Percentiles rank a stretch among this genome's conserved stretches.
phyloP scores from a whole-genome alignment of 1,140 invertebrate genomes.

The Drosophila bipectinata region DNA sequence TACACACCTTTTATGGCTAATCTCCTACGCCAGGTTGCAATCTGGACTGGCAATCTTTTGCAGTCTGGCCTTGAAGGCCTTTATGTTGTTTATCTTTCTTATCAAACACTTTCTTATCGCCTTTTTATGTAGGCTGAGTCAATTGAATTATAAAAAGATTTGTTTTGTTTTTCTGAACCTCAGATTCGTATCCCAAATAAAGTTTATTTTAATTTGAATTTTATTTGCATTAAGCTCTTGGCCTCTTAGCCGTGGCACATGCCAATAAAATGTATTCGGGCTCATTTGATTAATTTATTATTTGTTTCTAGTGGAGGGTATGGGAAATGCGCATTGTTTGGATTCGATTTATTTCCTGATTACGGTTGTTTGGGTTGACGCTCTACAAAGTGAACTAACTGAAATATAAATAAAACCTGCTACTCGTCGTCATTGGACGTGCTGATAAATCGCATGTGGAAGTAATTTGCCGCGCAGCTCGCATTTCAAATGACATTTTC shows the following conservation, averaged over 20 bases:
- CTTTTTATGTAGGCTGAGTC: constrained; percentile 6
- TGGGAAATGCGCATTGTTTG: neutral
- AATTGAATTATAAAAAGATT: constrained; percentile 2
- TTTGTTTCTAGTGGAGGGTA: neutral
- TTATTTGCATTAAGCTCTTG: neutral
- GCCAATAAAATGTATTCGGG: neutral
- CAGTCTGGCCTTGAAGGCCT: no score
- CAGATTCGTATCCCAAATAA: neutral
- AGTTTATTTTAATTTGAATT: neutral
- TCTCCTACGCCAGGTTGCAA: neutral
- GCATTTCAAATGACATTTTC: constrained; percentile 13
- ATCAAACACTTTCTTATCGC: constrained; percentile 13
- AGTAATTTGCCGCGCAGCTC: constrained; percentile 36
- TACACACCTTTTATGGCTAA: constrained; percentile 10
- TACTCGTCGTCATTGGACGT: constrained; percentile 37
- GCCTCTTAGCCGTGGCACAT: neutral
- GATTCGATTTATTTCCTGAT: constrained; percentile 3
- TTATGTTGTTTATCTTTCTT: neutral
- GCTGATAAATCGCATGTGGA: constrained; percentile 59
- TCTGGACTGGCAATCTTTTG: neutral
- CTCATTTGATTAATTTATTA: neutral
- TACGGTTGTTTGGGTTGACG: constrained; percentile 4
- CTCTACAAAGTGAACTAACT: constrained; percentile 10
- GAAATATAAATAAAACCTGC: constrained; percentile 32
- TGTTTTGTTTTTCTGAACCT: neutral